Conservation (phyloP, 1,140 invertebrate species). For the Drosophila virilis region DNA sequence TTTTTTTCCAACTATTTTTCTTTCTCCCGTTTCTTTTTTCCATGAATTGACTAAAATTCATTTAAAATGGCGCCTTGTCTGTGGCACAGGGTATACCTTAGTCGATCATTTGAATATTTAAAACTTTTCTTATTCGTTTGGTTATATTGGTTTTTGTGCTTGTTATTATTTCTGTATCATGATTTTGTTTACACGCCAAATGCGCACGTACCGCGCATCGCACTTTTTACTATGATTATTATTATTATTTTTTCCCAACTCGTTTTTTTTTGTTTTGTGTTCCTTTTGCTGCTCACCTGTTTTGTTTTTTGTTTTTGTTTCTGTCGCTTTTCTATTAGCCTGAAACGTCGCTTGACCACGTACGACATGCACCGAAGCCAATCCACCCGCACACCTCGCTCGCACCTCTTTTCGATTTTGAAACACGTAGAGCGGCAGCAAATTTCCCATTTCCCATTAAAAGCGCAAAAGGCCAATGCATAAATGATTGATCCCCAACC, state of each 20-base stretch:
- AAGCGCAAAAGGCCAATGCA: slow-evolving; percentile 73
- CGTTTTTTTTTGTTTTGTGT: slow-evolving; percentile 12
- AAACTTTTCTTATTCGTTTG: slow-evolving; percentile 56
- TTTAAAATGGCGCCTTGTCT: too few relatives aligned
- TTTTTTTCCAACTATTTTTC: neutral
- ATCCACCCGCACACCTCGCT: neutral
- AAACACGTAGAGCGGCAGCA: slow-evolving; percentile 71
- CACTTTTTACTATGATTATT: slow-evolving; percentile 75
- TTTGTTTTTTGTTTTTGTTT: slow-evolving; percentile 24
- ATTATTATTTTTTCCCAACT: slow-evolving; percentile 15
- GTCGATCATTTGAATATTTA: neutral
- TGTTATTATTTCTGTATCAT: slow-evolving; percentile 64
- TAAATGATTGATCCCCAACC: slow-evolving; percentile 66
- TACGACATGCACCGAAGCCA: slow-evolving; percentile 47
- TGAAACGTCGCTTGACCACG: slow-evolving; percentile 70
- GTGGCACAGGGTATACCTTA: neutral
- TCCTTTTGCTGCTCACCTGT: slow-evolving; percentile 14
- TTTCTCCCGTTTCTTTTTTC: too few relatives aligned
- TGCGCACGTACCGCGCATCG: slow-evolving; percentile 64
- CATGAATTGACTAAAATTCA: too few relatives aligned
- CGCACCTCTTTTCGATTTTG: slow-evolving; percentile 50
- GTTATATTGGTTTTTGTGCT: slow-evolving; percentile 64
- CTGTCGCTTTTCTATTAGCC: slow-evolving; percentile 70
- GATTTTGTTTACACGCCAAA: slow-evolving; percentile 80
- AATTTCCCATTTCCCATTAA: slow-evolving; percentile 74